Base-by-base conservation (phyloP, 2,797 vertebrate species). In the Poecilia gillii region DNA sequence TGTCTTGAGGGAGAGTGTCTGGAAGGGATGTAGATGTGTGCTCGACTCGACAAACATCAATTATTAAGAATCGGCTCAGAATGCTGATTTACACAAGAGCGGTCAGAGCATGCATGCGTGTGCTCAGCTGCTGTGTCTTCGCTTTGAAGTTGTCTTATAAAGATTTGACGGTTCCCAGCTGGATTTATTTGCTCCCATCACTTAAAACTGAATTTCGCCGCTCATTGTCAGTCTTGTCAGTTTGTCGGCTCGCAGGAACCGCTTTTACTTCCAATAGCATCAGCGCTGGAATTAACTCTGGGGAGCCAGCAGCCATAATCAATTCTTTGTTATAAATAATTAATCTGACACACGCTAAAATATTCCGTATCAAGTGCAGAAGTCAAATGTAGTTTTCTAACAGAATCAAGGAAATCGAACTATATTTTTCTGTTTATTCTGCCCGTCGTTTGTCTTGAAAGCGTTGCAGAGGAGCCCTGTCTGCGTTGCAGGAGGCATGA, bases 321-420 rank as follows among this genome's bases (percentile, higher is more conserved):
- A 87, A 90, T 92, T 93, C 91, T 81, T 81, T 91, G 80, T 93
- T 91, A 90, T 95, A 86, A 91, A 94, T 93, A 89, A 93, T 94
- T 89, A 87, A 93, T 87, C 80, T 7, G 6, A 43, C 72, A 45
- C 8, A 4, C 68, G 78, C 85, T 92, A 46, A 91, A 93, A 90
- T 90, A 93, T 95, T 95, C 92, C 8, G 75, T 90, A 85, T 91
- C 83, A 92, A 91, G 87, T 92, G 75, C 76, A 85, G 84, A 86
- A 87, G 84, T 87, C 87, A 88, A 91, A 89, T 86, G 86, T 81
- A 72, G 79, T 89, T 87, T 85, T 90, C 83, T 72, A 49, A 79
- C 57, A 74, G 72, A 86, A 81, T 91, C 77, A 86, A 79, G 83
- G 73, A 84, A 87, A 85, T 80, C 28, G 2, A 85, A 75, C 39